These are phyloP conservation scores for Pristionchus mayeri DNA, from an alignment of 2,888 invertebrate genomes.

Conservation along the genomic window DNA sequence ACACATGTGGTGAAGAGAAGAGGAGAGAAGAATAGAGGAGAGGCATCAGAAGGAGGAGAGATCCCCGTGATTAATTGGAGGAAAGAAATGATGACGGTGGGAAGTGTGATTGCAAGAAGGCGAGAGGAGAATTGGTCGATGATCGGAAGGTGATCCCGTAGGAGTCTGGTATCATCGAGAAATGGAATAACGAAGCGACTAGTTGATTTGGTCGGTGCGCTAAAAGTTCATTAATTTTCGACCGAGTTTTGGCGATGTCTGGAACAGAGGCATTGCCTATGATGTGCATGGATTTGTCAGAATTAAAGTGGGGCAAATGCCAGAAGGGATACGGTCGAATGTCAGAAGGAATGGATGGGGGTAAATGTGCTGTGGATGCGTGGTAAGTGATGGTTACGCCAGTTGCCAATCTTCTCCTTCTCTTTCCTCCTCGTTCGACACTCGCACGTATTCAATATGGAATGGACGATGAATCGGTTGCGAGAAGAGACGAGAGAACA, in stretches of 20 bases:
- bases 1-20: neutral
- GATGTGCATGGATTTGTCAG: too few species aligned
- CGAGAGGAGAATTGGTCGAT: neutral
- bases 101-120: neutral
- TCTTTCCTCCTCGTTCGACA: constrained; percentile 45
- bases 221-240: neutral
- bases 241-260: neutral
- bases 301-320: neutral
- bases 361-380: neutral
- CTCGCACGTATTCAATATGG: constrained; percentile 36
- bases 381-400: neutral
- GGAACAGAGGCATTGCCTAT: too few species aligned
- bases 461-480: neutral
- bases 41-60: neutral
- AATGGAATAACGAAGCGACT: neutral
- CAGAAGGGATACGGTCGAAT: neutral
- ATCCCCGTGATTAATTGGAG: constrained; percentile 14
- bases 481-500: neutral
- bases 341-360: neutral
- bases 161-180: too few species aligned
- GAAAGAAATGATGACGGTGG: constrained; percentile 13
- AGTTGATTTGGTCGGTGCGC: too few species aligned
- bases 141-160: too few species aligned
- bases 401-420: neutral
- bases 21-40: neutral